These are phyloP conservation scores for Myiotriccus ornatus DNA, from an alignment of 2,797 vertebrate genomes.

Conservation along the genomic window DNA sequence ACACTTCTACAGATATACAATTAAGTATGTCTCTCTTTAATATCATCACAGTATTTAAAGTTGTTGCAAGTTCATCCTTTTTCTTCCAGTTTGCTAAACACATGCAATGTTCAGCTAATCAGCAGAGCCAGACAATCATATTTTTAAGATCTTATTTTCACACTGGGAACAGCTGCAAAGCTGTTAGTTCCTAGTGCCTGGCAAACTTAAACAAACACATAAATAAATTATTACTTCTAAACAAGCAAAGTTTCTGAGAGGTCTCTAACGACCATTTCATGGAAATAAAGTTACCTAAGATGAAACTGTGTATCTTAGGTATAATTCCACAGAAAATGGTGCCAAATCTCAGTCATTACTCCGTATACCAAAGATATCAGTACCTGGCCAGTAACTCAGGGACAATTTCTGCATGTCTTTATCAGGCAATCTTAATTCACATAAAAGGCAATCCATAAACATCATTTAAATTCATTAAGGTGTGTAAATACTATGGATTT, in stretches of 20 bases:
- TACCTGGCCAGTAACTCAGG: neutral
- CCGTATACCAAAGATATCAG: neutral
- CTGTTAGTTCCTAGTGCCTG: neutral
- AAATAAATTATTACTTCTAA: neutral
- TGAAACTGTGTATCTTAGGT: neutral
- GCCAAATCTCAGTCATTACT: neutral
- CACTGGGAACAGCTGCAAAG: neutral
- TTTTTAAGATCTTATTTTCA: neutral
- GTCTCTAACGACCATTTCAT: neutral
- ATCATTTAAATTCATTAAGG: neutral
- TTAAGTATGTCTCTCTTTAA: neutral
- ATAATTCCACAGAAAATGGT: neutral
- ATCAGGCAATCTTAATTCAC: neutral
- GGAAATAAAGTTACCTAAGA: neutral
- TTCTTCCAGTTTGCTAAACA: neutral
- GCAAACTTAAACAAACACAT: neutral
- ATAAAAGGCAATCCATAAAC: neutral
- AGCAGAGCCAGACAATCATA: neutral
- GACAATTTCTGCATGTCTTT: neutral
- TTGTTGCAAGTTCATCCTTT: neutral
- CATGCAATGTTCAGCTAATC: neutral
- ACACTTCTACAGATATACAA: neutral
- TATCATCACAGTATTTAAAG: neutral
- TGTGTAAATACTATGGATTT: neutral
- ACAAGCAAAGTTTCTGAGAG: neutral